phyloP scores from a whole-genome alignment of 1,140 invertebrate genomes.

The Olivierus martensii region DNA sequence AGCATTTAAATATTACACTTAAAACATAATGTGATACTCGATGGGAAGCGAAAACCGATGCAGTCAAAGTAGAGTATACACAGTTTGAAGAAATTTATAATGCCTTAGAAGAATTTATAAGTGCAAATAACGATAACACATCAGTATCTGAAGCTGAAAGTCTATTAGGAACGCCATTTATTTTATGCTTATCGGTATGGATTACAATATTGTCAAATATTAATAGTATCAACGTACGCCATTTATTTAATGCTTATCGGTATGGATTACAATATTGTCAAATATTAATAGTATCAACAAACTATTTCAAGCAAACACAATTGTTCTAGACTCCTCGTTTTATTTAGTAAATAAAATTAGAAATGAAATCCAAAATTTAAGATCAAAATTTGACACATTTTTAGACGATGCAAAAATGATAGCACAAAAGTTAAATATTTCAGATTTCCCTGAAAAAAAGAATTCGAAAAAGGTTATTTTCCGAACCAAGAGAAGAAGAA shows the following conservation, averaged over 20 bases:
- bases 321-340: background rate
- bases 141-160: background rate
- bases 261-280: background rate
- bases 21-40: background rate
- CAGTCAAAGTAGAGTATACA: background rate
- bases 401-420: background rate
- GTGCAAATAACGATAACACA: background rate
- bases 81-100: background rate
- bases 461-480: too few species aligned
- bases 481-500: too few species aligned
- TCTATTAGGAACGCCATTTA: background rate
- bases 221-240: background rate
- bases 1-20: background rate
- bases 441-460: background rate
- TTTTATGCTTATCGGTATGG: background rate
- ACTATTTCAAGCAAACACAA: background rate
- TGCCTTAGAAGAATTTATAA: background rate
- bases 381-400: background rate
- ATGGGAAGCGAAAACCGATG: background rate
- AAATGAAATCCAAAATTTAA: background rate
- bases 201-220: background rate
- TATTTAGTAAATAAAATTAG: background rate
- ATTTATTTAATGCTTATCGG: background rate
- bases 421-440: background rate
- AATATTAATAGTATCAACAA: background rate